Percentiles rank a stretch among this genome's conserved stretches.
phyloP scores from a whole-genome alignment of 2,797 vertebrate genomes.

The Phrynocephalus vlangalii region DNA sequence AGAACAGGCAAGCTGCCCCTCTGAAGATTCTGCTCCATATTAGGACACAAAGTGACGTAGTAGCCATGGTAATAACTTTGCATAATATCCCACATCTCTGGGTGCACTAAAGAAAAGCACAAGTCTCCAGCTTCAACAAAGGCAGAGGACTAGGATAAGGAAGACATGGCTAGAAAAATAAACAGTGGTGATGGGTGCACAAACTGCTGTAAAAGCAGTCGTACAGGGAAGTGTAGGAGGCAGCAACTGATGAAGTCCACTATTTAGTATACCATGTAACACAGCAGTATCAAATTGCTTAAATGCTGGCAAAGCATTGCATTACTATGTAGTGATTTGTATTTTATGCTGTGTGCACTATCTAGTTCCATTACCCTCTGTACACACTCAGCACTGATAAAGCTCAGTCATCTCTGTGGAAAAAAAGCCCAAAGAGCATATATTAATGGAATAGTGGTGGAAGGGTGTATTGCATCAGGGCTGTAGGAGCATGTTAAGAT shows the following conservation, averaged over 20 bases:
- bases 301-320: background rate
- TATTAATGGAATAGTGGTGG: constrained; percentile 1
- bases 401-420: constrained; percentile 12
- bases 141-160: background rate
- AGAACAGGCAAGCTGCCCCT: no score
- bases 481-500: no score
- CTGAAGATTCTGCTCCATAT: no score
- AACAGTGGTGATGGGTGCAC: background rate
- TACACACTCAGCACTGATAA: constrained; percentile 27
- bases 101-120: constrained; percentile 20
- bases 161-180: background rate
- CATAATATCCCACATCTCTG: constrained; percentile 22
- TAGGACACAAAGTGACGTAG: no score
- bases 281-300: background rate
- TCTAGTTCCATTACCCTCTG: background rate
- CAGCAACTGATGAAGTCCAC: background rate
- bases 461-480: background rate
- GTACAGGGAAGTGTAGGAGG: rapidly evolving
- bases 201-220: background rate
- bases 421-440: background rate
- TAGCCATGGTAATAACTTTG: background rate
- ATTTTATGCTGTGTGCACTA: background rate
- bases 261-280: background rate
- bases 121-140: constrained; percentile 5
- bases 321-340: background rate